Evolutionary conservation across 1,140 invertebrate genomes (phyloP).

Genomic region (Platyscapa corneri): DNA sequence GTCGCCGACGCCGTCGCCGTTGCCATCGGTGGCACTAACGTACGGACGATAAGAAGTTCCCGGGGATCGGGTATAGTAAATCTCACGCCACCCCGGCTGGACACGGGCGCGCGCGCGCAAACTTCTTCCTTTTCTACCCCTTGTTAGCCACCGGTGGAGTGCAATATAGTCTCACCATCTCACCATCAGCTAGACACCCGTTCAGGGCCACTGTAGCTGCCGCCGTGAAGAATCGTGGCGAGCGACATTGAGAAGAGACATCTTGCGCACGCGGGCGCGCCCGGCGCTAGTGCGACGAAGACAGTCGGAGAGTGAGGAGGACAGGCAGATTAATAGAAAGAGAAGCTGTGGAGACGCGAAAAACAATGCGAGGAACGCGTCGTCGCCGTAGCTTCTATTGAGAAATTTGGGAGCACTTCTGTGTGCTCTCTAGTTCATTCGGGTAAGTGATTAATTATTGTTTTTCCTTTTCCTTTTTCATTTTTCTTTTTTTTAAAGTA

Average conservation of each 20-base stretch:
- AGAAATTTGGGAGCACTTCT: slow-evolving; percentile 18
- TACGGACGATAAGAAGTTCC: neutral
- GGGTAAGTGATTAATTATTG: slow-evolving; percentile 13
- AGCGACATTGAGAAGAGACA: slow-evolving; percentile 15
- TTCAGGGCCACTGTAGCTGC: neutral
- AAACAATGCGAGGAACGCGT: slow-evolving; percentile 47
- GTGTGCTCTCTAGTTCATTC: neutral
- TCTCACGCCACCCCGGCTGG: neutral
- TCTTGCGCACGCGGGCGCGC: slow-evolving; percentile 44
- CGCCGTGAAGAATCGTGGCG: neutral
- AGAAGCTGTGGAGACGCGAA: slow-evolving; percentile 23
- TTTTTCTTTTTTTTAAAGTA: neutral
- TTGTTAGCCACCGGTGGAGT: too few species aligned
- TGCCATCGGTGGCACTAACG: neutral
- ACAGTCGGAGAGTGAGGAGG: neutral
- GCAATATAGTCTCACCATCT: neutral
- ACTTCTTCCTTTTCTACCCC: neutral
- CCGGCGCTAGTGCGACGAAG: slow-evolving; percentile 38
- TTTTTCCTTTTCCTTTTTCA: neutral
- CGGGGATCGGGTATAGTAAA: neutral
- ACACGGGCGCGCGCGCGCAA: neutral
- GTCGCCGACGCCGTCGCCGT: neutral
- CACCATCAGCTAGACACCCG: neutral
- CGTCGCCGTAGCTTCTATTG: slow-evolving; percentile 38
- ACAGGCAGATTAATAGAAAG: neutral